Evolutionary conservation across 2,113 vertebrate species (phyloP).

Genomic region (Microcebus tavaratra): DNA sequence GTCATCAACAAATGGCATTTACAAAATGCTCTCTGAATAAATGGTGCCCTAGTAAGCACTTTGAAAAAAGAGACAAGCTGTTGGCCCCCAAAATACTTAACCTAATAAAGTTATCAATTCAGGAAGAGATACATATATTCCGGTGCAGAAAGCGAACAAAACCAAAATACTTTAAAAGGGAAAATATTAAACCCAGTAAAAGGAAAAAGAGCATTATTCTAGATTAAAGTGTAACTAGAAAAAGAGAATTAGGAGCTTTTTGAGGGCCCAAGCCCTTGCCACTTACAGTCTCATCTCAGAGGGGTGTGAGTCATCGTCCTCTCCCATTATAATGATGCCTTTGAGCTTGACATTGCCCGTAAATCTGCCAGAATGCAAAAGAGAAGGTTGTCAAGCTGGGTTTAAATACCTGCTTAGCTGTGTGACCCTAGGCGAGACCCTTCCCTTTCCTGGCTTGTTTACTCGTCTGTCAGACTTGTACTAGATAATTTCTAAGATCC

Average conservation of each 20-base stretch:
- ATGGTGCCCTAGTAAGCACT: neutral
- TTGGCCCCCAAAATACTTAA: neutral
- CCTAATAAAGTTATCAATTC: neutral
- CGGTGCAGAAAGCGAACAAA: neutral
- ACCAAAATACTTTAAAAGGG: neutral
- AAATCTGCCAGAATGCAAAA: conserved; percentile 87
- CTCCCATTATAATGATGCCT: conserved; percentile 94
- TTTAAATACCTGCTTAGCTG: neutral
- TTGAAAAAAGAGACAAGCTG: neutral
- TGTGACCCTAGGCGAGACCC: neutral
- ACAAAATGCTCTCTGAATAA: neutral
- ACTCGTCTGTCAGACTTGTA: neutral
- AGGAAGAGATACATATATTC: neutral
- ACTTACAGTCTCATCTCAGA: conserved; percentile 97
- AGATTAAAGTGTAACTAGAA: neutral
- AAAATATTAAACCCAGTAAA: neutral
- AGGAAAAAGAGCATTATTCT: neutral
- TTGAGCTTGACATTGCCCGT: conserved; percentile 96
- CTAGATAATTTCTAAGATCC: neutral
- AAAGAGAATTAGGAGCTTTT: neutral
- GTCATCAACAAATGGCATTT: conserved; percentile 49
- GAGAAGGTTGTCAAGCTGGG: neutral
- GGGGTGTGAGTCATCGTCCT: conserved; percentile 91
- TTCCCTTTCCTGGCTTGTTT: neutral
- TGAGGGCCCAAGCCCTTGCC: neutral